phyloP scores from a whole-genome alignment of 2,888 invertebrate genomes.

The Theristus sp. region DNA sequence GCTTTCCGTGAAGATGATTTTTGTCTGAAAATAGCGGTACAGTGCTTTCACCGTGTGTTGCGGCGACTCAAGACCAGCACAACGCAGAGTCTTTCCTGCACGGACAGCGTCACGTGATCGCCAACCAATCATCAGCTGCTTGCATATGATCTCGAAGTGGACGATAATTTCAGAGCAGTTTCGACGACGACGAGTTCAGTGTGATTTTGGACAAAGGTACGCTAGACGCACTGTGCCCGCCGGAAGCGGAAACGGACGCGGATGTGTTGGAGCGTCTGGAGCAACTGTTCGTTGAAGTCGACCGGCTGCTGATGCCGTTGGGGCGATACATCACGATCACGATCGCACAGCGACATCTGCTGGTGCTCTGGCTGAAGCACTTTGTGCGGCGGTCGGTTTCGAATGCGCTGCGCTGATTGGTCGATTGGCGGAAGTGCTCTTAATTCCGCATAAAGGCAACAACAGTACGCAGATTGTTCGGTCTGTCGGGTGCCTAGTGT shows the following conservation, averaged over 20 bases:
- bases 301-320: conserved; percentile 47
- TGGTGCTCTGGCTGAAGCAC: conserved; percentile 38
- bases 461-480: no score
- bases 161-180: conserved; percentile 43
- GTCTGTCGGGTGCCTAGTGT: no score
- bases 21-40: not conserved
- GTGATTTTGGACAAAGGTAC: conserved; percentile 90
- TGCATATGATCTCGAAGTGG: no score
- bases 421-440: no score
- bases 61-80: no score
- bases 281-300: conserved; percentile 50
- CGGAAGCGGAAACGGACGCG: conserved; percentile 41
- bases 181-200: conserved; percentile 51
- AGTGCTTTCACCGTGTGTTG: no score
- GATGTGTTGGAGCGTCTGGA: not conserved
- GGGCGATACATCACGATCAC: conserved; percentile 62
- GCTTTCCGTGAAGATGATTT: not conserved
- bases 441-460: no score
- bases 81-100: no score
- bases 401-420: no score
- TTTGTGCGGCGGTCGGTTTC: conserved; percentile 7
- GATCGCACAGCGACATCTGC: conserved; percentile 66
- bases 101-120: no score
- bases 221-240: conserved; percentile 58
- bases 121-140: no score